Conservation (phyloP, 2,113 vertebrate species). For the pig (Sus scrofa) region T2T-Sscrofa CM000814.6:112861001-112861500, state of each 20-base stretch:
- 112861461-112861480: background rate
- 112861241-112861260: background rate
- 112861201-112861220: background rate
- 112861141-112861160: constrained; percentile 40
- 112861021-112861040: constrained; percentile 41
- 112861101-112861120: background rate
- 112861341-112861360: background rate
- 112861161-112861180: constrained; percentile 42
- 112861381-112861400: background rate
- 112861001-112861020: constrained; percentile 48
- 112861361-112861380: background rate
- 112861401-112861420: background rate
- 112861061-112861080: constrained; percentile 32
- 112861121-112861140: constrained; percentile 42
- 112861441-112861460: background rate
- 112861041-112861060: background rate
- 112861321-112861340: background rate
- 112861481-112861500: background rate
- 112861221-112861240: constrained; percentile 4
- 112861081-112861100: constrained; percentile 12
- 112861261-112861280: constrained; percentile 5
- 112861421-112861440: background rate
- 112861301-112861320: constrained; percentile 36
- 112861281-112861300: background rate
- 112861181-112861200: constrained; percentile 56